These are phyloP conservation scores for Crotalus viridis DNA, from an alignment of 2,113 vertebrate genomes.

Conservation along the genomic window DNA sequence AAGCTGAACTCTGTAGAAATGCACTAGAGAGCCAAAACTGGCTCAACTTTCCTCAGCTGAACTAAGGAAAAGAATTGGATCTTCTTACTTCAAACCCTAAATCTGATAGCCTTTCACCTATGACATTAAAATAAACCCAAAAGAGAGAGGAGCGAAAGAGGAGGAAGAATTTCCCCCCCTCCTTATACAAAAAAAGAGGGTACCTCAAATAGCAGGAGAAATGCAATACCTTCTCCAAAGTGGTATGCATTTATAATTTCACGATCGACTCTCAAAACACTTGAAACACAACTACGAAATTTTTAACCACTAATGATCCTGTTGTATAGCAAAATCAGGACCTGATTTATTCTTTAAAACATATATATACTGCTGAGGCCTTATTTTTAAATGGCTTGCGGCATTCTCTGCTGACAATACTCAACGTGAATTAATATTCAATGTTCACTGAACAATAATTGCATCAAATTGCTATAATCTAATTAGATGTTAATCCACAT, in stretches of 20 bases:
- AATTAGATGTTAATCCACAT: not conserved
- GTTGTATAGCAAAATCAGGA: not conserved
- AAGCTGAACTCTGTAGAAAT: constrained; percentile 24
- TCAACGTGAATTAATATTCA: not conserved
- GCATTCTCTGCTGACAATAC: not conserved
- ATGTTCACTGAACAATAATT: not conserved
- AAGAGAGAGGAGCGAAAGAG: not conserved
- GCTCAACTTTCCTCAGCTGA: constrained; percentile 21
- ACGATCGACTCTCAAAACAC: not conserved
- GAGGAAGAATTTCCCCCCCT: not conserved
- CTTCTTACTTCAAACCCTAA: constrained; percentile 5
- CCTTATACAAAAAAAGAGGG: not conserved
- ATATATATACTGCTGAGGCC: not conserved
- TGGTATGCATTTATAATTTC: not conserved
- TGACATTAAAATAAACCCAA: constrained; percentile 26
- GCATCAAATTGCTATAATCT: not conserved
- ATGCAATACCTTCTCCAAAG: not conserved
- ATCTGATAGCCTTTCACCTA: constrained; percentile 39
- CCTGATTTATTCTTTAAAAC: not conserved
- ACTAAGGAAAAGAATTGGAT: constrained; percentile 7
- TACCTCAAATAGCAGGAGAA: not conserved
- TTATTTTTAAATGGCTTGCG: not conserved
- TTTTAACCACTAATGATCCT: not conserved
- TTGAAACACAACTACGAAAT: not conserved
- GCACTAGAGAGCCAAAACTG: constrained; percentile 2